phyloP scores from a whole-genome alignment of 2,888 invertebrate species.

The Tenthredo livida region DNA sequence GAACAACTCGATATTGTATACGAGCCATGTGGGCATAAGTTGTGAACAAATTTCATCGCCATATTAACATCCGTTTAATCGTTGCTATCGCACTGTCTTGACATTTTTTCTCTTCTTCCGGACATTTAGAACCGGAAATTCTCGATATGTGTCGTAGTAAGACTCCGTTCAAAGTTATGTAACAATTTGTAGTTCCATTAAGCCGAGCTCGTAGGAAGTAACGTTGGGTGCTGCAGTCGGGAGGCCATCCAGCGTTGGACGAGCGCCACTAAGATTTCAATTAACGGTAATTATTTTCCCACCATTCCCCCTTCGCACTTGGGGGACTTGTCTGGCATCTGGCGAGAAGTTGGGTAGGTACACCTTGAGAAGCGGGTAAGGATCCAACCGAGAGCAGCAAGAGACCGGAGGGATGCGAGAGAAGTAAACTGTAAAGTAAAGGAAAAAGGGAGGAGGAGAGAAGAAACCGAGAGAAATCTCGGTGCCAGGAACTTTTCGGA shows the following conservation, averaged over 20 bases:
- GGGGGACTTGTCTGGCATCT: conserved; percentile 48
- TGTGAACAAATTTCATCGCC: background rate
- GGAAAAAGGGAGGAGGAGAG: background rate
- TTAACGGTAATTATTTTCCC: conserved; percentile 74
- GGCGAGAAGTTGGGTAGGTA: conserved; percentile 35
- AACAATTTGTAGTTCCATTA: conserved; percentile 52
- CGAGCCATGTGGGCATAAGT: no score
- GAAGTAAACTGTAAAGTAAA: background rate
- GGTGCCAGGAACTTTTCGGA: conserved; percentile 74
- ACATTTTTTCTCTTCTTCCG: background rate
- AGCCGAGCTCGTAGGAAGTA: conserved; percentile 7
- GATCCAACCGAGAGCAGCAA: background rate
- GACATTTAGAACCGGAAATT: background rate
- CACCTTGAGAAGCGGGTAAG: background rate
- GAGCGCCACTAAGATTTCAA: conserved; percentile 73
- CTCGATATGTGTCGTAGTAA: background rate
- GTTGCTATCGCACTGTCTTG: background rate
- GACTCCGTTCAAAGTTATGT: conserved; percentile 33
- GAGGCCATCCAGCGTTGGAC: conserved; percentile 63
- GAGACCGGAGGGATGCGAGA: background rate
- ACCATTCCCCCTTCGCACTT: conserved; percentile 61
- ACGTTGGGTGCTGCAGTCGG: conserved; percentile 18
- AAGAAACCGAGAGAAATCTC: conserved; percentile 39
- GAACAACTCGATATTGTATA: background rate
- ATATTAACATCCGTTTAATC: background rate